Evolutionary conservation across 2,888 invertebrate genomes (phyloP), one percentile per base, ranked within the genome.

Genomic region (Agrilus cyanescens): DNA sequence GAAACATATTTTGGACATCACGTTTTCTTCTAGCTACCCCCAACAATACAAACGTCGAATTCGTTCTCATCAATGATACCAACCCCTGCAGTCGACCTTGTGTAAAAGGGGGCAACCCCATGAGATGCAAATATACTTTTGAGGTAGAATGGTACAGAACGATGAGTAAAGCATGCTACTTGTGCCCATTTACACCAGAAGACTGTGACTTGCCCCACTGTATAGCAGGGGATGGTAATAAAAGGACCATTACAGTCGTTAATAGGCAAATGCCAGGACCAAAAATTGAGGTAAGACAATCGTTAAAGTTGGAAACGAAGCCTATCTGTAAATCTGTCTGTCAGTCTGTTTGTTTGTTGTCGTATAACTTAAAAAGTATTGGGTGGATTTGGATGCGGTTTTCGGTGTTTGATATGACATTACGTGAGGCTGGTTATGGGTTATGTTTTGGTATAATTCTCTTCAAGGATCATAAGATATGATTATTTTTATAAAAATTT

Each of bases 241-340:
- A 75, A 44, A 72, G 90, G 48, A 73, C 85, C 0, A 67, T 93
- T 29, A 75, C 84, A 12, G 82, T 85, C 0, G 75, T 90, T 4
- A 93, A 93, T 67, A 76, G 91, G 50, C 81, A 82, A 68, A 76
- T 93, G 74, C 91, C 93, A 0, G 91, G 91, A 33, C 91, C 91
- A 1, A 65, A 80, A 1, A 78, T 93, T 40, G 84, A 90, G 75
- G 87, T 86, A 60, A 51, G 42, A 18, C n/a, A n/a, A n/a, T 8
- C 16, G 15, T 32, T 32, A 38, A 20, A 32, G 16, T 12, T 40
- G 35, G 32, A 10, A 15, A 25, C n/a, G 13, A 14, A 8, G 12
- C 10, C 10, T 38, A 43, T 12, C 29, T 14, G 15, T 14, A 13
- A 18, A 14, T 13, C 12, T 31, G 25, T 15, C 13, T 45, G 18